Percentiles rank a stretch among this genome's conserved stretches.
These are phyloP conservation scores for Drosophila rubida DNA, from an alignment of 2,888 invertebrate species.

Conservation along the genomic window DNA sequence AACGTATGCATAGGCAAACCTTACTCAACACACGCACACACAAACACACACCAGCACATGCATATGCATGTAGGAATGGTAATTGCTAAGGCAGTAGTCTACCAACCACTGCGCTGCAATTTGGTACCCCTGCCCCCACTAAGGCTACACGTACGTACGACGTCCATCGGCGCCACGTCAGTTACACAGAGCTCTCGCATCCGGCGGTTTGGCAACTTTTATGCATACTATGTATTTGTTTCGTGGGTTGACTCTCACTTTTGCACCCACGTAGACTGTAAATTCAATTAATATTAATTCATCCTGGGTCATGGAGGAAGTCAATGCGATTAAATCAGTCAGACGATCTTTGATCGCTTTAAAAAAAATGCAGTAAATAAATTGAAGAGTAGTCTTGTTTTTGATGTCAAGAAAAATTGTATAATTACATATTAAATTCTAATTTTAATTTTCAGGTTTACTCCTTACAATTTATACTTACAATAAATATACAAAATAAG, in stretches of 20 bases:
- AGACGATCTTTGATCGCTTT: not conserved
- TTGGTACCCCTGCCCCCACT: slow-evolving; percentile 52
- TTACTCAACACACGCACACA: slow-evolving; percentile 32
- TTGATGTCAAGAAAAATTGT: too few species aligned
- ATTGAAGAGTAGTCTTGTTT: too few species aligned
- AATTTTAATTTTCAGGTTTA: too few species aligned
- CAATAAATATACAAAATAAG: too few species aligned
- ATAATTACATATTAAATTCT: too few species aligned
- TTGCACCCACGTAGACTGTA: slow-evolving; percentile 54
- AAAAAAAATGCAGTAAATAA: not conserved
- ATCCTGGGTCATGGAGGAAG: slow-evolving; percentile 9
- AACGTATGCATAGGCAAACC: slow-evolving; percentile 18
- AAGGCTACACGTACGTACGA: slow-evolving; percentile 41
- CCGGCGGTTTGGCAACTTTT: slow-evolving; percentile 36
- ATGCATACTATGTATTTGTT: slow-evolving; percentile 13
- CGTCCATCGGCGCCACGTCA: slow-evolving; percentile 24
- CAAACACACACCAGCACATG: not conserved
- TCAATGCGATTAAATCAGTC: not conserved
- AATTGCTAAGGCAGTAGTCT: slow-evolving; percentile 25
- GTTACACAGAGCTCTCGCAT: slow-evolving; percentile 19
- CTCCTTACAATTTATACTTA: too few species aligned
- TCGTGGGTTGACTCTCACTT: slow-evolving; percentile 40
- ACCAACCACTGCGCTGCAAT: slow-evolving; percentile 34
- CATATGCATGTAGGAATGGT: slow-evolving; percentile 18
- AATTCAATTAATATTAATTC: slow-evolving; percentile 53